phyloP scores from a whole-genome alignment of 2,113 vertebrate genomes.

The Chauna torquata region DNA sequence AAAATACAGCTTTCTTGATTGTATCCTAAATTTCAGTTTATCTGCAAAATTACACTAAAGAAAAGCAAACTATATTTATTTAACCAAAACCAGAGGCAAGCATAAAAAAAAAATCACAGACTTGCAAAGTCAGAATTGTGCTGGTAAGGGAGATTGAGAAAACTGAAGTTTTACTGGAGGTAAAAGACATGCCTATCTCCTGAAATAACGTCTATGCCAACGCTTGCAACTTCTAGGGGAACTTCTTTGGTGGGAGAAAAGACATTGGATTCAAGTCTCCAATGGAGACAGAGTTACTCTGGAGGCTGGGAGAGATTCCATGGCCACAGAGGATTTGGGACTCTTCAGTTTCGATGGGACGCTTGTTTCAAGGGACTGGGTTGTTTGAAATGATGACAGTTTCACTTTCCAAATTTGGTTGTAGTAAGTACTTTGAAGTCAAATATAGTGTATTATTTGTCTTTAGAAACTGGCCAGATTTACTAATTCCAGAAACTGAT shows the following conservation, averaged over 20 bases:
- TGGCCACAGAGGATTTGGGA: not conserved
- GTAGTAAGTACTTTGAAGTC: not conserved
- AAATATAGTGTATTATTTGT: not conserved
- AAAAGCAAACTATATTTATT: not conserved
- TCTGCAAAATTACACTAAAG: not conserved
- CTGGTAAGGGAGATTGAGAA: not conserved
- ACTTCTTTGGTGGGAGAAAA: not conserved
- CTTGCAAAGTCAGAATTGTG: not conserved
- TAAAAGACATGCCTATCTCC: not conserved
- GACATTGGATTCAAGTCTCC: not conserved
- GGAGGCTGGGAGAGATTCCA: not conserved
- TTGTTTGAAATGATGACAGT: not conserved
- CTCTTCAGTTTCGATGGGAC: not conserved
- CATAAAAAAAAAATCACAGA: not conserved
- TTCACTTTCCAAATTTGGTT: not conserved
- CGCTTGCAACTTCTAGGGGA: not conserved
- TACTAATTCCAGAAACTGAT: not conserved
- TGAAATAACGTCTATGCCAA: not conserved
- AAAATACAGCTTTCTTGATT: not conserved
- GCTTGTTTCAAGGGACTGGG: not conserved
- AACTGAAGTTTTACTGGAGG: not conserved
- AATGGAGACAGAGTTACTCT: not conserved
- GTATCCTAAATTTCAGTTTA: not conserved
- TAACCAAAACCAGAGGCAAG: not conserved
- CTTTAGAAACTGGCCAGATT: not conserved